Conservation (phyloP, 2,797 vertebrate species). For the Coccyzus lansbergi region DNA sequence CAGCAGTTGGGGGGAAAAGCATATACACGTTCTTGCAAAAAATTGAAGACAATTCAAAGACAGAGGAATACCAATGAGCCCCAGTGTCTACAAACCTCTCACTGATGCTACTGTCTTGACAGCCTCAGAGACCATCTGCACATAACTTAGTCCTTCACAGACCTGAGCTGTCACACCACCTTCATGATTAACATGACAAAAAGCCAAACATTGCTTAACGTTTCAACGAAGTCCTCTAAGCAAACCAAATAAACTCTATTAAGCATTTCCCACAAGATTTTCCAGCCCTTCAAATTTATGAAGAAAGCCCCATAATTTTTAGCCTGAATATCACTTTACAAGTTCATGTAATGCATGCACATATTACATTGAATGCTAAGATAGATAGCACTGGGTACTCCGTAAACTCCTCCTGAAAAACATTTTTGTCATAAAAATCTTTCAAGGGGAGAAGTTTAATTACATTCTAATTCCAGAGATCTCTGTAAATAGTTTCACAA, state of each 20-base stretch:
- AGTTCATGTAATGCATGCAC: neutral
- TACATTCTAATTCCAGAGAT: neutral
- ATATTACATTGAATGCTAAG: neutral
- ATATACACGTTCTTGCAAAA: neutral
- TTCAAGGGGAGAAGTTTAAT: neutral
- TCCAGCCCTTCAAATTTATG: neutral
- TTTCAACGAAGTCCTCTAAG: neutral
- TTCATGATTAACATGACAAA: neutral
- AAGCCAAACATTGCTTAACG: neutral
- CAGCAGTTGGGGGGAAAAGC: neutral
- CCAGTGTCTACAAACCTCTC: neutral
- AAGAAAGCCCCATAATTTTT: neutral
- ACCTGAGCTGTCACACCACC: neutral
- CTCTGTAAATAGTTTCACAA: neutral
- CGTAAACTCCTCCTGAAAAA: conserved; percentile 2
- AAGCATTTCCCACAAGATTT: neutral
- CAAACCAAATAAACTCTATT: neutral
- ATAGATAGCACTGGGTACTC: neutral
- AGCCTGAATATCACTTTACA: neutral
- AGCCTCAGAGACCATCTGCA: neutral
- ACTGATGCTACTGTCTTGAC: neutral
- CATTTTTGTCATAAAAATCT: neutral
- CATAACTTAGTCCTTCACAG: neutral
- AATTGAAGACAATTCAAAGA: neutral
- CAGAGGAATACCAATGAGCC: neutral